Evolutionary conservation across 1,140 invertebrate genomes (phyloP).

Genomic region (Pararge aegeria): DNA sequence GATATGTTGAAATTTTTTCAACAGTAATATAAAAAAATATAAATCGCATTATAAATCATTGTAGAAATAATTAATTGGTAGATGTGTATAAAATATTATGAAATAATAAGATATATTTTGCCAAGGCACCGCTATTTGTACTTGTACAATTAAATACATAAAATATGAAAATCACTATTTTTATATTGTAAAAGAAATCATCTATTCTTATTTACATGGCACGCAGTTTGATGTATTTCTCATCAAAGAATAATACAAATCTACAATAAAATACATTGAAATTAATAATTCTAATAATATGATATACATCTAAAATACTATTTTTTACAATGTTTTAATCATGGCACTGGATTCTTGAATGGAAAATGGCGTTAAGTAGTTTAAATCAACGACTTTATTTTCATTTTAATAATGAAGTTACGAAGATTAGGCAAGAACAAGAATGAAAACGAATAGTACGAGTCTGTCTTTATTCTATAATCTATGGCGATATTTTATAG

Average conservation of each 20-base stretch:
- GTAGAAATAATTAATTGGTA: slow-evolving; percentile 25
- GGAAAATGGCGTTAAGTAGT: slow-evolving; percentile 11
- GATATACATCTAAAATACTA: slow-evolving; percentile 27
- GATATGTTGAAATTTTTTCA: slow-evolving; percentile 57
- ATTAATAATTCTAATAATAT: slow-evolving; percentile 16
- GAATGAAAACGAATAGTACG: not conserved
- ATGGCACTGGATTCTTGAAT: slow-evolving; percentile 54
- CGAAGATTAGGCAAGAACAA: too few relatives aligned
- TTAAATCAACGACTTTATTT: not conserved
- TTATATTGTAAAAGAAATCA: slow-evolving; percentile 29
- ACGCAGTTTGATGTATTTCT: slow-evolving; percentile 46
- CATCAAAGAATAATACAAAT: slow-evolving; percentile 24
- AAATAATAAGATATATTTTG: too few relatives aligned
- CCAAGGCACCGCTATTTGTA: slow-evolving; percentile 51
- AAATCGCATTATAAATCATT: slow-evolving; percentile 20
- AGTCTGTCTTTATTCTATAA: not conserved
- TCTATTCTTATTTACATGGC: slow-evolving; percentile 59
- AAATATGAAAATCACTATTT: slow-evolving; percentile 25
- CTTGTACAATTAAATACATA: slow-evolving; percentile 30
- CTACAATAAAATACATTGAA: slow-evolving; percentile 28
- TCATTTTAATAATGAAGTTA: too few relatives aligned
- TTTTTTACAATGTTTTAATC: slow-evolving; percentile 44
- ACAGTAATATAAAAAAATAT: slow-evolving; percentile 40
- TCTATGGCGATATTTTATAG: not conserved
- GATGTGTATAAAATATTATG: slow-evolving; percentile 31